These are phyloP conservation scores for Clarias fuscus DNA, from an alignment of 2,797 vertebrate genomes.

Conservation along the genomic window DNA sequence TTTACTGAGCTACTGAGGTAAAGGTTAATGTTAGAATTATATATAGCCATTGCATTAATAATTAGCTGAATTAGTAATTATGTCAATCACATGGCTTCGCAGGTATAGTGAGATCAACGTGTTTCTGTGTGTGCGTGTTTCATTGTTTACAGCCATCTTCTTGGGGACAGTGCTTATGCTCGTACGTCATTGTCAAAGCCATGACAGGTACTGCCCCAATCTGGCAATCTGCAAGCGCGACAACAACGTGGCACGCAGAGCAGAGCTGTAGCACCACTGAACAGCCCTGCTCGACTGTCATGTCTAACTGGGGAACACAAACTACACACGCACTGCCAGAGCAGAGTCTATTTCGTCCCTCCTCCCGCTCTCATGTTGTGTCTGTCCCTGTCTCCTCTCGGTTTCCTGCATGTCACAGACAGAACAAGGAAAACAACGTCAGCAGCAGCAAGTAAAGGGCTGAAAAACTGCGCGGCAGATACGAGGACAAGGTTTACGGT, in stretches of 20 bases:
- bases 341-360: constrained; percentile 15
- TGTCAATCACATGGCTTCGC: background rate
- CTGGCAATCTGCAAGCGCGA: constrained; percentile 52
- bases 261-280: constrained; percentile 48
- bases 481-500: constrained; percentile 46
- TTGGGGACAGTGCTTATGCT: constrained; percentile 43
- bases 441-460: constrained; percentile 43
- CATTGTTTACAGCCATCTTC: constrained; percentile 34
- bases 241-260: constrained; percentile 52
- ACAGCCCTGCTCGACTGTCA: constrained; percentile 55
- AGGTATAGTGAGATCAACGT: background rate
- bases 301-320: constrained; percentile 53
- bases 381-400: constrained; percentile 56
- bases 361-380: constrained; percentile 57
- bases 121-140: constrained; percentile 1
- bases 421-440: constrained; percentile 24
- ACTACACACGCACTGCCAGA: constrained; percentile 31
- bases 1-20: background rate
- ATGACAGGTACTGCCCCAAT: constrained; percentile 55
- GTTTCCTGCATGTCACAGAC: constrained; percentile 41
- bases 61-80: background rate
- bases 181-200: constrained; percentile 58
- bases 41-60: background rate
- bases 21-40: background rate
- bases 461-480: constrained; percentile 46